Evolutionary conservation across 2,113 vertebrate species (phyloP), one percentile per base, ranked within the genome.

Genomic region (Cryptoleucopteryx plumbea): DNA sequence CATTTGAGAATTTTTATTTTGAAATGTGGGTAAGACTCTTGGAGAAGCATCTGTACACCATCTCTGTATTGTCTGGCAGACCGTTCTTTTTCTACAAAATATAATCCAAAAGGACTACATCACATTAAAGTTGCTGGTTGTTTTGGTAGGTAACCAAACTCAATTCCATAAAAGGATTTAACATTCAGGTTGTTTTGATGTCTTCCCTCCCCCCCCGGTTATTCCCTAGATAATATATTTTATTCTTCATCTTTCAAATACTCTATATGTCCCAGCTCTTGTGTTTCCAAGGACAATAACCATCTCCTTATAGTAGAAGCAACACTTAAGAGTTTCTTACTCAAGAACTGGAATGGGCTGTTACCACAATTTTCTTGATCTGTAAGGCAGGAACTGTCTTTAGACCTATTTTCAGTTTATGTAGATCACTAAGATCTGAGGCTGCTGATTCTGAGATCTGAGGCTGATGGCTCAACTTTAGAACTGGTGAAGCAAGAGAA

Each of bases 131-230:
- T 53, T 77, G 15, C 9, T 26, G 26, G 15, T 56, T 82, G 43
- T 77, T 86, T 59, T 55, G 26, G 18, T 65, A 53, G 38, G 45
- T 47, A 48, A 36, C 21, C 13, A 36, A 52, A 70, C 18, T 32
- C 21, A 34, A 8, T 38, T 63, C 27, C 3, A 1, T 77, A 48
- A 52, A 77, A 47, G 50, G 32, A 82, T 32, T 58, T 21, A 82
- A 52, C 8, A 31, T n/a, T 31, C 58, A 77, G 16, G 25, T 59
- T 77, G 40, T 21, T 52, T 68, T 59, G 26, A 26, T 62, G 21
- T 13, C 31, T 50, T 12, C 1, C 10, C 11, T 40, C 11, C 13
- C 6, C 0, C 5, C 8, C 13, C 5, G 5, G 16, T 42, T 70
- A 53, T 75, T 58, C 50, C 29, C 32, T 81, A 63, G 27, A 20